Percentiles rank a stretch among this genome's conserved stretches.
phyloP scores from a whole-genome alignment of 92 coral and sea anemone genomes.

The Nematostella vectensis region DNA sequence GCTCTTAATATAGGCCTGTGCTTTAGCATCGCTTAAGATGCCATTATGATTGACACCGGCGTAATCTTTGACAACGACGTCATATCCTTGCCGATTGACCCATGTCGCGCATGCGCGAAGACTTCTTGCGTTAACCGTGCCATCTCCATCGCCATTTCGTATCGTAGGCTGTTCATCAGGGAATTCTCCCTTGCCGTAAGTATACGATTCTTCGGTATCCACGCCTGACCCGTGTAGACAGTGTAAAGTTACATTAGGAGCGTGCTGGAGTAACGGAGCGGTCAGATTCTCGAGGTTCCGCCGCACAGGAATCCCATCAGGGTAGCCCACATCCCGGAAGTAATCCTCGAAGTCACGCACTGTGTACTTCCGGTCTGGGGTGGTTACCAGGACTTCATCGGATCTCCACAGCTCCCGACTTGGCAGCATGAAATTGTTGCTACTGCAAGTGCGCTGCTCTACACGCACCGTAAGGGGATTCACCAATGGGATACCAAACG shows the following conservation, averaged over 20 bases:
- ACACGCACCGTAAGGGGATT: constrained; percentile 62
- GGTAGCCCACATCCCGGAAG: constrained; percentile 56
- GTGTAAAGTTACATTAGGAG: constrained; percentile 61
- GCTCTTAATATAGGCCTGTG: constrained; percentile 30
- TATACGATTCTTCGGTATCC: constrained; percentile 46
- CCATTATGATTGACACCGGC: constrained; percentile 52
- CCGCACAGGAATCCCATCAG: constrained; percentile 43
- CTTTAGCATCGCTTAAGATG: constrained; percentile 34
- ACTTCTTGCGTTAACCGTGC: constrained; percentile 62
- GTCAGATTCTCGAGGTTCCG: constrained; percentile 39
- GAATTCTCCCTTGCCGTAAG: constrained; percentile 53
- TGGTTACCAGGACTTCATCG: constrained; percentile 56
- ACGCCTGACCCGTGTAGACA: constrained; percentile 60
- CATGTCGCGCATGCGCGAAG: constrained; percentile 57
- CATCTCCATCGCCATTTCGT: constrained; percentile 66
- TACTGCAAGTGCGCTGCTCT: constrained; percentile 59
- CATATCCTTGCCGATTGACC: constrained; percentile 39
- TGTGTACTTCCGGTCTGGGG: constrained; percentile 58
- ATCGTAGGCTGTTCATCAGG: constrained; percentile 57
- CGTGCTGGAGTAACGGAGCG: constrained; percentile 40
- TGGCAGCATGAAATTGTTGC: constrained; percentile 64
- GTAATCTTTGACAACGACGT: constrained; percentile 30
- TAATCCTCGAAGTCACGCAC: constrained; percentile 46
- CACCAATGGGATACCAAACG: constrained; percentile 56
- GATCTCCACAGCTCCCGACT: constrained; percentile 70